A percentile compares a stretch with the other conserved stretches of the same genome.
phyloP scores from a whole-genome alignment of 2,888 invertebrate species.

The Dryomyza anilis region DNA sequence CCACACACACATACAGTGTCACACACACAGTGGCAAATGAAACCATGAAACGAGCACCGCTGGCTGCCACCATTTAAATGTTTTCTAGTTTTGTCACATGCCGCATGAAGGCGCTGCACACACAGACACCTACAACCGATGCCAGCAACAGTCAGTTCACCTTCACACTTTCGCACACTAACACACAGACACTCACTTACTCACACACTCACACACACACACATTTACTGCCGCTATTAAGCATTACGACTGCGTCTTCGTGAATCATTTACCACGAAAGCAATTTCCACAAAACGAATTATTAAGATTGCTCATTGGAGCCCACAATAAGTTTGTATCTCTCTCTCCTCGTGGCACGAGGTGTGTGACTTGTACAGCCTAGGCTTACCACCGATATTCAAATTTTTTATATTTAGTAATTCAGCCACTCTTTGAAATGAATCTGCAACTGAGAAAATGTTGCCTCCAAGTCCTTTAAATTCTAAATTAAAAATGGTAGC shows the following conservation, averaged over 20 bases:
- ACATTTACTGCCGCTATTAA: constrained; percentile 39
- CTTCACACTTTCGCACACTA: background rate
- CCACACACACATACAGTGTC: background rate
- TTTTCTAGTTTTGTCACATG: constrained; percentile 2
- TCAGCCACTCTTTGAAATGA: too few relatives aligned
- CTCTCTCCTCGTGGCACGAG: background rate
- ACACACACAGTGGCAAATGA: background rate
- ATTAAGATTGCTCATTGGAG: constrained; percentile 53
- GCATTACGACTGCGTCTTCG: constrained; percentile 44
- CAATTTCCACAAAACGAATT: constrained; percentile 58
- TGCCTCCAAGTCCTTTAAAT: too few relatives aligned
- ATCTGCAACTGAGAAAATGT: too few relatives aligned
- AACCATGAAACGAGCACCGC: constrained; percentile 8
- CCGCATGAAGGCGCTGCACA: background rate
- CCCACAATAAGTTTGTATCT: constrained; percentile 7
- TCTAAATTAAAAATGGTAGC: too few relatives aligned
- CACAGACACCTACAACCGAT: background rate
- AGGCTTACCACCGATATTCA: constrained; percentile 4
- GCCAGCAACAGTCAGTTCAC: background rate
- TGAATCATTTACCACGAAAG: constrained; percentile 52
- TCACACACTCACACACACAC: background rate
- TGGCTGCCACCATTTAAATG: background rate
- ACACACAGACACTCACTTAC: background rate
- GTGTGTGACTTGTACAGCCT: background rate
- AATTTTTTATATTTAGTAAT: background rate